Conservation (phyloP, 2,888 invertebrate species). For the Ochropleura leucogaster region DNA sequence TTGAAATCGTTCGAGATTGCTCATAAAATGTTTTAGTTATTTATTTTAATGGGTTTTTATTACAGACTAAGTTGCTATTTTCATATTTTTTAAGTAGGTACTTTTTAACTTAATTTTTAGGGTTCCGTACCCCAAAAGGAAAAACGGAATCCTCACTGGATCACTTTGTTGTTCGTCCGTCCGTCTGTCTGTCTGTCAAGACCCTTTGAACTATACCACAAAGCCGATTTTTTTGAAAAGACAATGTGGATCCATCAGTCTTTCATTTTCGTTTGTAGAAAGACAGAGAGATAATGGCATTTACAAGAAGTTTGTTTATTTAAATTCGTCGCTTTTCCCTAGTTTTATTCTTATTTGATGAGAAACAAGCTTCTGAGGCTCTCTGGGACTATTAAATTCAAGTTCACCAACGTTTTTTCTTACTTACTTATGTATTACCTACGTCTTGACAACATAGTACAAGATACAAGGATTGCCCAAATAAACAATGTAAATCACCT, state of each 20-base stretch:
- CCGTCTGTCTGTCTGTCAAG: no score
- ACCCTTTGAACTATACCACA: no score
- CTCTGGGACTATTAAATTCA: conserved; percentile 17
- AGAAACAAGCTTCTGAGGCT: background rate
- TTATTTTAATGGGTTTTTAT: conserved; percentile 7
- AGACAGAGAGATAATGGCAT: conserved; percentile 19
- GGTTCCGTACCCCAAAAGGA: no score
- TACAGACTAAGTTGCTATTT: background rate
- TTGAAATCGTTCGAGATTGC: conserved; percentile 10
- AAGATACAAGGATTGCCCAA: conserved; percentile 41
- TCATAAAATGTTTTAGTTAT: conserved; percentile 11
- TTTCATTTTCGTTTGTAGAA: background rate
- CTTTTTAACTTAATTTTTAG: no score
- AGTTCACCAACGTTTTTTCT: conserved; percentile 43
- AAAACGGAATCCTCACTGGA: no score
- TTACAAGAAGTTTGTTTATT: conserved; percentile 26
- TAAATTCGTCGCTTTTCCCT: conserved; percentile 16
- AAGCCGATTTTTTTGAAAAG: background rate
- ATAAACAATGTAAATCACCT: conserved; percentile 59
- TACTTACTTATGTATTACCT: conserved; percentile 35
- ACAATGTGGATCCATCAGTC: background rate
- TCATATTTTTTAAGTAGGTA: background rate
- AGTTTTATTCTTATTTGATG: conserved; percentile 34
- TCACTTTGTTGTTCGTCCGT: no score
- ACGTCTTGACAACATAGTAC: conserved; percentile 40